Percentiles rank a stretch among this genome's conserved stretches.
These are phyloP conservation scores for Macroglossus sobrinus DNA, from an alignment of 2,113 vertebrate species.

Conservation along the genomic window DNA sequence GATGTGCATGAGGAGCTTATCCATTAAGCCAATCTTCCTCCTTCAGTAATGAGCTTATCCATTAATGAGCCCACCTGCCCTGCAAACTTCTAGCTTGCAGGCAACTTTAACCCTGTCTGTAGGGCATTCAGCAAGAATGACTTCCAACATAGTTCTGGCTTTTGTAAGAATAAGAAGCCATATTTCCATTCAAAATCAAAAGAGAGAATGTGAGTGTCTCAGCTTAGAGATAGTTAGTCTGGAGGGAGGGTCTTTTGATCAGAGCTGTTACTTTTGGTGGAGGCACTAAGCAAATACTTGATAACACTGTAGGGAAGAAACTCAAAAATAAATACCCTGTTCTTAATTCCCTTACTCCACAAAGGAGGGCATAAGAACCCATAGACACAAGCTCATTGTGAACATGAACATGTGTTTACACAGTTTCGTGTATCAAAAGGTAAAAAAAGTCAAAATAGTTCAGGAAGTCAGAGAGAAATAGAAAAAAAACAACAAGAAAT, in stretches of 20 bases:
- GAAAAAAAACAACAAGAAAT: background rate
- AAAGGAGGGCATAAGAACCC: background rate
- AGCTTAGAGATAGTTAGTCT: background rate
- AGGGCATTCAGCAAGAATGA: too few species aligned
- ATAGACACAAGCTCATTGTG: background rate
- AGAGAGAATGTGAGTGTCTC: background rate
- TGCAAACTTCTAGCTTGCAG: too few species aligned
- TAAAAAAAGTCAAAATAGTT: background rate
- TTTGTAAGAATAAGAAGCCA: background rate
- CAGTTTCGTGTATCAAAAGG: background rate
- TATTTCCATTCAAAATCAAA: background rate
- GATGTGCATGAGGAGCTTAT: too few species aligned
- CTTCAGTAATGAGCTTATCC: too few species aligned
- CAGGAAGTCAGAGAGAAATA: background rate
- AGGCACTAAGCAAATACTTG: background rate
- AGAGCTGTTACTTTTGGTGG: background rate
- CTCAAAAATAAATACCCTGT: background rate
- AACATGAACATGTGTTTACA: background rate
- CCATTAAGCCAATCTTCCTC: too few species aligned
- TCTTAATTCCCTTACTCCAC: background rate
- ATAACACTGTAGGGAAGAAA: background rate
- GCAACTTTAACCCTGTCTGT: too few species aligned
- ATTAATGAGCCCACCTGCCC: too few species aligned
- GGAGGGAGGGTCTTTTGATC: background rate
- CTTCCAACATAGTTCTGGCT: background rate